Percentiles rank a stretch among this genome's conserved stretches.
Evolutionary conservation across 2,113 vertebrate species (phyloP).

Genomic region (Ictalurus furcatus): DNA sequence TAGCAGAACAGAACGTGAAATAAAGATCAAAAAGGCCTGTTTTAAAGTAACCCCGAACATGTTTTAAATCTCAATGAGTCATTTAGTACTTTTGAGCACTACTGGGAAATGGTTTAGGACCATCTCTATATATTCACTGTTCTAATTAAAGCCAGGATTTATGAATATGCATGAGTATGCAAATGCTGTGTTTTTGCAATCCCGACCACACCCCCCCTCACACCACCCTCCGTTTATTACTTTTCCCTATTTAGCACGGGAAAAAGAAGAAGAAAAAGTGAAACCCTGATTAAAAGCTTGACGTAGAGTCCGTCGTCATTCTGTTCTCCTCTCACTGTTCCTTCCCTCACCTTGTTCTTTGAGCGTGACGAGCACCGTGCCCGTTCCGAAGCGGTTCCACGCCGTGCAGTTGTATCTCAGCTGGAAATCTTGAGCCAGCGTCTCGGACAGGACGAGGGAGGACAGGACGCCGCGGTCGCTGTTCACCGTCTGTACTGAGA

Average conservation of each 20-base stretch:
- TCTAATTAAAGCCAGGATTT: background rate
- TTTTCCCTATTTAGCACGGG: too few species aligned
- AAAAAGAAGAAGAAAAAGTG: background rate
- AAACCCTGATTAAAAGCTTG: background rate
- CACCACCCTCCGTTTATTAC: background rate
- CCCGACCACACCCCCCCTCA: background rate
- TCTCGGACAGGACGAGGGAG: conserved; percentile 81
- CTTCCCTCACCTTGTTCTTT: conserved; percentile 77
- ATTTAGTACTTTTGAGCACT: background rate
- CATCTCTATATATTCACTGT: background rate
- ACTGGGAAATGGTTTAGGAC: background rate
- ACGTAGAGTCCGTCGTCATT: background rate
- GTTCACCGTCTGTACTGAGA: conserved; percentile 81
- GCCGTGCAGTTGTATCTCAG: conserved; percentile 87
- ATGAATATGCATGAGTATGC: conserved; percentile 1
- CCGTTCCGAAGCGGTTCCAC: conserved; percentile 83
- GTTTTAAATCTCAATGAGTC: background rate
- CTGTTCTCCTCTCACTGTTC: background rate
- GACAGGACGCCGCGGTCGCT: conserved; percentile 77
- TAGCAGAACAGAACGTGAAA: conserved; percentile 9
- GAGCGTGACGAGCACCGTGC: conserved; percentile 74
- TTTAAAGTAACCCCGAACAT: conserved; percentile 14
- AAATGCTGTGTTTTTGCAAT: background rate
- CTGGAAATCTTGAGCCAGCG: conserved; percentile 79
- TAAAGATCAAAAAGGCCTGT: conserved; percentile 9